These are phyloP conservation scores for Sclerurus mexicanus DNA, from an alignment of 2,113 vertebrate genomes.

Conservation along the genomic window DNA sequence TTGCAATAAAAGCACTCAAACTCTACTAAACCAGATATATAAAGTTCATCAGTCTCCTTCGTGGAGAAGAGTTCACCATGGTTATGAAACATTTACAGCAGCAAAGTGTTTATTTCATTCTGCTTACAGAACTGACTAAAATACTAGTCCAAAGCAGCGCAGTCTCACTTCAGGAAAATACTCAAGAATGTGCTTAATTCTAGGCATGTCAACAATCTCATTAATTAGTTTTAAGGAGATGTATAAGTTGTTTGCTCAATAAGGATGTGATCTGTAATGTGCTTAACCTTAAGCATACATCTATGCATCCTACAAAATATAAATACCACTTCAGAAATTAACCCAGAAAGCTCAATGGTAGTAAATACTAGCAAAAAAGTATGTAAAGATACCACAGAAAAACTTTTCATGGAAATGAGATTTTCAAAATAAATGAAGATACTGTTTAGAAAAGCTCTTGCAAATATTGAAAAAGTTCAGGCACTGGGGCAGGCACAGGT, in stretches of 20 bases:
- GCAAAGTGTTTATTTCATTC: neutral
- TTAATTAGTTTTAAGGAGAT: neutral
- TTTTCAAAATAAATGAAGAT: neutral
- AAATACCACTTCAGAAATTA: neutral
- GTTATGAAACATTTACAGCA: neutral
- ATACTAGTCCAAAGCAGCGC: neutral
- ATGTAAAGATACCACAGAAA: neutral
- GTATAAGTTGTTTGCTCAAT: neutral
- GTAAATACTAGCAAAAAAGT: neutral
- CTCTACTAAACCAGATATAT: neutral
- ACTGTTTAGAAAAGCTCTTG: neutral
- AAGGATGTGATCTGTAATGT: neutral
- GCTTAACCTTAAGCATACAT: neutral
- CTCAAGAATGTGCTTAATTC: neutral
- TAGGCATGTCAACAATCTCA: neutral
- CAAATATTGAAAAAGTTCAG: neutral
- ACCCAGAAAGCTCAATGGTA: neutral
- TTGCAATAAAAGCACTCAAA: neutral
- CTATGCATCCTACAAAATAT: neutral
- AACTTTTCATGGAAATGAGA: neutral
- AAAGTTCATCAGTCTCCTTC: neutral
- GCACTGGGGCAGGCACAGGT: neutral
- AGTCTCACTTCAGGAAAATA: neutral
- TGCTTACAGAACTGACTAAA: neutral
- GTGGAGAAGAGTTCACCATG: neutral